A percentile compares a stretch with the other conserved stretches of the same genome.
Conservation (phyloP, 1,140 invertebrate genomes). For the Manduca sexta region DNA sequence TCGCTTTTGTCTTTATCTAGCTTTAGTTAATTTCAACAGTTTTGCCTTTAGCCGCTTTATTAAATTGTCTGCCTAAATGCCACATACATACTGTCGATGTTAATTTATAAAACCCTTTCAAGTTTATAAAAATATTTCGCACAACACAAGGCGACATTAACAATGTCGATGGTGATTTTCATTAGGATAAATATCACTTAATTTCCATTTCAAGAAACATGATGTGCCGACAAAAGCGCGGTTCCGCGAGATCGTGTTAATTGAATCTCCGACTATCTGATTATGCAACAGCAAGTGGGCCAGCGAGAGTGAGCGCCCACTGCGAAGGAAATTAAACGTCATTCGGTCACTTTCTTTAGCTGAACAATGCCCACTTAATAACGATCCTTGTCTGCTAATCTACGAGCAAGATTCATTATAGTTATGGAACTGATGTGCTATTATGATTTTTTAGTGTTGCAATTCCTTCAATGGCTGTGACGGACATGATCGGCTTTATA, state of each 20-base stretch:
- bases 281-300: slow-evolving; percentile 19
- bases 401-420: neutral
- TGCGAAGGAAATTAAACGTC: slow-evolving; percentile 65
- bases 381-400: slow-evolving; percentile 12
- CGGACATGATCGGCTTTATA: too few relatives aligned
- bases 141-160: neutral
- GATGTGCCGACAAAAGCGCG: slow-evolving; percentile 16
- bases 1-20: too few relatives aligned
- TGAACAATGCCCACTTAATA: slow-evolving; percentile 35
- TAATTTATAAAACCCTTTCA: too few relatives aligned
- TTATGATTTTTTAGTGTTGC: neutral
- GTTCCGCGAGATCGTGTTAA: slow-evolving; percentile 31
- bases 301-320: slow-evolving; percentile 26
- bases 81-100: too few relatives aligned
- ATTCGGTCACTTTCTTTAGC: slow-evolving; percentile 53
- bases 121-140: too few relatives aligned
- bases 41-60: too few relatives aligned
- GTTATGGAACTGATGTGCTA: neutral
- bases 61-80: too few relatives aligned
- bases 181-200: neutral
- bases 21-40: too few relatives aligned
- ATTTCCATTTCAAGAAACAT: slow-evolving; percentile 16
- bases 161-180: neutral
- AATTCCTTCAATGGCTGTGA: neutral
- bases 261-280: slow-evolving; percentile 49